Evolutionary conservation across 1,140 invertebrate genomes (phyloP).

Genomic region (Brachionus asplanchnoidis): DNA sequence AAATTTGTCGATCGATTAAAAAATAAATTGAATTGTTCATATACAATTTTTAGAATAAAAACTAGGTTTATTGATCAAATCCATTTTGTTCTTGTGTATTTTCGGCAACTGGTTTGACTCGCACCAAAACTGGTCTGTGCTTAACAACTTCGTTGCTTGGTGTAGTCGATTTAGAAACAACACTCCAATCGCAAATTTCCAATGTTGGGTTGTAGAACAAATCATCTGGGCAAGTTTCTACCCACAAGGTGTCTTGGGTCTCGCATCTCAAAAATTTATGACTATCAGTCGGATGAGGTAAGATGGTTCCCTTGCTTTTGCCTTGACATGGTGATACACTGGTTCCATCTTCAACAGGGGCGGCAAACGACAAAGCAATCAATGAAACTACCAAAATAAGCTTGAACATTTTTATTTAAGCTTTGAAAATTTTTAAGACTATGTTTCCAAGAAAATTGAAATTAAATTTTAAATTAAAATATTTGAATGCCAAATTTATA

Average conservation of each 20-base stretch:
- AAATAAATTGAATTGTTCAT: neutral
- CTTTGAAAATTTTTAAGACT: neutral
- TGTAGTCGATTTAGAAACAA: slow-evolving; percentile 8
- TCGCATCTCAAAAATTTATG: slow-evolving; percentile 39
- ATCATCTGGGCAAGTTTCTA: slow-evolving; percentile 40
- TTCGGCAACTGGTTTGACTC: neutral
- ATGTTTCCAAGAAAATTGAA: neutral
- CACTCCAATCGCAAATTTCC: slow-evolving; percentile 8
- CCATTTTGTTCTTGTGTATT: neutral
- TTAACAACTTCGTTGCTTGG: slow-evolving; percentile 9
- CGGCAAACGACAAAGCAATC: neutral
- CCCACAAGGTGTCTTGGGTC: slow-evolving; percentile 22
- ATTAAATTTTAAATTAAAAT: neutral
- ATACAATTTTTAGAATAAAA: neutral
- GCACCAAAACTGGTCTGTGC: slow-evolving; percentile 5
- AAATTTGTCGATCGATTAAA: neutral
- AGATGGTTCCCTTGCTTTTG: neutral
- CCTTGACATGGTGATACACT: neutral
- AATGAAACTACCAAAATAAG: neutral
- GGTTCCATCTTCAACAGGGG: neutral
- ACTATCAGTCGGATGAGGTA: slow-evolving; percentile 22
- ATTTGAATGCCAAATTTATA: neutral
- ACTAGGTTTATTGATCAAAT: neutral
- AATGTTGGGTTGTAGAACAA: slow-evolving; percentile 31
- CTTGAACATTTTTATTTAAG: slow-evolving; percentile 15